phyloP scores from a whole-genome alignment of 2,797 vertebrate genomes.

The Mormyrus proboscirostris region DNA sequence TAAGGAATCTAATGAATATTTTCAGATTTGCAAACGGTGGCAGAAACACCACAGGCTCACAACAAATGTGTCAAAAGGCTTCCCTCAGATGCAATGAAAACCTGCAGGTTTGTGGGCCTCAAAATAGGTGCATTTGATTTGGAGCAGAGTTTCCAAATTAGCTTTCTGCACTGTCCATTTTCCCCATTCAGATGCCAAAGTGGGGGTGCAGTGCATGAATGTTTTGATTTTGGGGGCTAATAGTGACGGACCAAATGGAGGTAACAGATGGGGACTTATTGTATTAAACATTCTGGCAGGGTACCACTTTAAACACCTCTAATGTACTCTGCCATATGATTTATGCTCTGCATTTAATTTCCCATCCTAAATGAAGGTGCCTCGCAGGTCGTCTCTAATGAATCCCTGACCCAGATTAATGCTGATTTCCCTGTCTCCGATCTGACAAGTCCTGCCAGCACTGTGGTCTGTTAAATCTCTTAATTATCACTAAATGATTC shows the following conservation, averaged over 20 bases:
- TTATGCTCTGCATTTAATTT: not conserved
- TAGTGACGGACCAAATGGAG: not conserved
- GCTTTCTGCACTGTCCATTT: conserved; percentile 1
- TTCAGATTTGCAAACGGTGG: not conserved
- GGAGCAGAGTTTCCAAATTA: not conserved
- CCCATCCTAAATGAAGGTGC: not conserved
- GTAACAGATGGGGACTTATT: not conserved
- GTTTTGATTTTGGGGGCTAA: not conserved
- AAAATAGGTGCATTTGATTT: not conserved
- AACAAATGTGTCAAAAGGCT: too few species aligned
- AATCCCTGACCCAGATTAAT: conserved; percentile 1
- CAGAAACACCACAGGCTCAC: not conserved
- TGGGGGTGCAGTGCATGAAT: not conserved
- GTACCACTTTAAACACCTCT: not conserved
- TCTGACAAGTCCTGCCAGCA: not conserved
- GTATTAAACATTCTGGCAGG: not conserved
- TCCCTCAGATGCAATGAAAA: not conserved
- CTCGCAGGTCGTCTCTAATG: not conserved
- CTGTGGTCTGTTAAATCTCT: not conserved
- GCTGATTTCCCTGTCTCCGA: not conserved
- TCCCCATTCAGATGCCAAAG: not conserved
- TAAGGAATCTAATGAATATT: not conserved
- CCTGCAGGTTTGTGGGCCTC: not conserved
- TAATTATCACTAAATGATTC: not conserved
- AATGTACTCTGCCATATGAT: not conserved